These are phyloP conservation scores for Stegana nigrithorax DNA, from an alignment of 2,888 invertebrate genomes.

Conservation along the genomic window DNA sequence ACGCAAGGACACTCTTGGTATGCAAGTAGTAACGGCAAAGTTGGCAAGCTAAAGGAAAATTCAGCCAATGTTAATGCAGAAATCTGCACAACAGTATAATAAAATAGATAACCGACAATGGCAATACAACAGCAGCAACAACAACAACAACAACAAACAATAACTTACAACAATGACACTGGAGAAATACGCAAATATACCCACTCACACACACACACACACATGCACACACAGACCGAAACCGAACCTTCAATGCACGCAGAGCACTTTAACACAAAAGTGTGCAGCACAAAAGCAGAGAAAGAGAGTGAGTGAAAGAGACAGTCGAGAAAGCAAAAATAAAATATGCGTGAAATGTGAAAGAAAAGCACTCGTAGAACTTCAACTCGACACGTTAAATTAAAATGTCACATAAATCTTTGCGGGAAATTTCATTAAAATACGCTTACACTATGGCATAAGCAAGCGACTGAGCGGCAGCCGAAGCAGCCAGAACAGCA, in stretches of 20 bases:
- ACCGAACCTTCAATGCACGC: too few species aligned
- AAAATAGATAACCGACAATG: conserved; percentile 32
- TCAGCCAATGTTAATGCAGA: conserved; percentile 29
- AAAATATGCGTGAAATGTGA: conserved; percentile 15
- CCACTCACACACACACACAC: too few species aligned
- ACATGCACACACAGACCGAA: too few species aligned
- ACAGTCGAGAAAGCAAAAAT: not conserved
- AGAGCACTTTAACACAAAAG: too few species aligned
- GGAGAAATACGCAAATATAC: too few species aligned
- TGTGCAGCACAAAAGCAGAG: too few species aligned
- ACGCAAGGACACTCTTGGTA: too few species aligned
- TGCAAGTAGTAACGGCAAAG: not conserved
- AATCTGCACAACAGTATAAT: conserved; percentile 48
- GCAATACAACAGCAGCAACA: not conserved
- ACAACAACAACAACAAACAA: not conserved
- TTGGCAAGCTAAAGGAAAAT: conserved; percentile 15
- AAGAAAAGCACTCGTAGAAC: conserved; percentile 36
- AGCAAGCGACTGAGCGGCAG: conserved; percentile 22
- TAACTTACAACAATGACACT: conserved; percentile 1
- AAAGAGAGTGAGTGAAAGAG: not conserved
- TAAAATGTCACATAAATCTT: conserved; percentile 67
- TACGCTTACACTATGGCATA: conserved; percentile 54
- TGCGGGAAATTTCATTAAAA: conserved; percentile 65
- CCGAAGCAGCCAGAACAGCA: not conserved
- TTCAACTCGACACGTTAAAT: conserved; percentile 60